Evolutionary conservation across 2,797 vertebrate genomes (phyloP).

Genomic region (Sardinella longiceps): DNA sequence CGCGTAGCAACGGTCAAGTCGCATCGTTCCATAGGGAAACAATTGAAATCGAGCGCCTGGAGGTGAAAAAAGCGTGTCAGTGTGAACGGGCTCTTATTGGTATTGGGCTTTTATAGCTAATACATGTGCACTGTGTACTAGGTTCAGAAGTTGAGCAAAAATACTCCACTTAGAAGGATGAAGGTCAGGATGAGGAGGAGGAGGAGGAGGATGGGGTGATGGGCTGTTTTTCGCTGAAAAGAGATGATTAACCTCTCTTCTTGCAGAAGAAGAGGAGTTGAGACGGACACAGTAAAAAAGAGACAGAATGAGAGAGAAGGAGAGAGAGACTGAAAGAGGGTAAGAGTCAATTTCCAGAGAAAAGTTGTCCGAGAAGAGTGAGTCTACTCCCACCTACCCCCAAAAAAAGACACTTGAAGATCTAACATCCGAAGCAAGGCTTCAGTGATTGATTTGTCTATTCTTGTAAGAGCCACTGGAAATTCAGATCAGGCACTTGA

Average conservation of each 20-base stretch:
- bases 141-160: neutral
- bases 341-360: constrained; percentile 33
- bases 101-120: neutral
- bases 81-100: too few species aligned
- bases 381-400: neutral
- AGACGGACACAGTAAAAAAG: neutral
- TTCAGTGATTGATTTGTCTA: neutral
- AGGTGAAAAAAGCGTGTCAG: too few species aligned
- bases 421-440: neutral
- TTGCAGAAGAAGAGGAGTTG: neutral
- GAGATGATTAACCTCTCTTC: neutral
- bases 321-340: neutral
- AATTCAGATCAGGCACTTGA: constrained; percentile 12
- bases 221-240: neutral
- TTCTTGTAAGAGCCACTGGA: neutral
- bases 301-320: neutral
- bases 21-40: too few species aligned
- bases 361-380: constrained; percentile 4
- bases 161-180: neutral
- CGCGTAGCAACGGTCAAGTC: too few species aligned
- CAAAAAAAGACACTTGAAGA: neutral
- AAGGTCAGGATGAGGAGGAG: too few species aligned
- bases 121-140: neutral
- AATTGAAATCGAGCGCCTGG: too few species aligned
- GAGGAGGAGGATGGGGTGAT: too few species aligned